Evolutionary conservation across 2,888 invertebrate species (phyloP).

Genomic region (Lasioglossum malachurum): DNA sequence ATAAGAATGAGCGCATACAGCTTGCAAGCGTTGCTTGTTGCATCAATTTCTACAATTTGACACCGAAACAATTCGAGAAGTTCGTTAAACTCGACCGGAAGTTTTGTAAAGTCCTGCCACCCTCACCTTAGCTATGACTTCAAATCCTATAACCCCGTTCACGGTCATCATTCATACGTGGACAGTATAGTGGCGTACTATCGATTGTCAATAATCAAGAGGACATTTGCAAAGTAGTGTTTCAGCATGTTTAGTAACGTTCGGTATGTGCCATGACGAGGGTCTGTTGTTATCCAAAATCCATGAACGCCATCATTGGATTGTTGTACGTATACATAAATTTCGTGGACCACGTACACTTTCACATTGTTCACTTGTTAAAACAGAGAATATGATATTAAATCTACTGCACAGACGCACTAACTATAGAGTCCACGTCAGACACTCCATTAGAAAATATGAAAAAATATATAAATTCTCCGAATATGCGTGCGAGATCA

Average conservation of each 20-base stretch:
- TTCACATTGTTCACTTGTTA: not conserved
- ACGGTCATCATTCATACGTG: constrained; percentile 58
- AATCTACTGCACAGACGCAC: not conserved
- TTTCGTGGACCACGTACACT: not conserved
- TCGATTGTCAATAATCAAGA: constrained; percentile 80
- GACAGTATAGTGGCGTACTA: constrained; percentile 62
- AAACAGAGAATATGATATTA: not conserved
- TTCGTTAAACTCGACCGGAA: constrained; percentile 20
- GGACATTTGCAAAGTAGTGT: constrained; percentile 60
- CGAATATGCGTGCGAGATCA: not conserved
- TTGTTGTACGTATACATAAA: constrained; percentile 74
- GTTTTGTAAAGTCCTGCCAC: constrained; percentile 9
- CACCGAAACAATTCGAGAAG: not conserved
- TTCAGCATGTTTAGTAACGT: constrained; percentile 73
- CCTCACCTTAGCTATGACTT: not conserved
- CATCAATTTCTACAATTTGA: not conserved
- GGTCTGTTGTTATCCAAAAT: constrained; percentile 52
- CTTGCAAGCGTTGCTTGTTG: not conserved
- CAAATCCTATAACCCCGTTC: constrained; percentile 55
- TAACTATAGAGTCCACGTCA: not conserved
- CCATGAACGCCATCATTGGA: constrained; percentile 76
- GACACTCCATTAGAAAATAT: not conserved
- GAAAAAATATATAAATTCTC: not conserved
- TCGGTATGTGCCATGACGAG: constrained; percentile 74
- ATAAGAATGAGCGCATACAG: not conserved